Percentiles rank a stretch among this genome's conserved stretches.
phyloP scores from a whole-genome alignment of 1,140 invertebrate genomes.

The Zaprionus tsacasi region DNA sequence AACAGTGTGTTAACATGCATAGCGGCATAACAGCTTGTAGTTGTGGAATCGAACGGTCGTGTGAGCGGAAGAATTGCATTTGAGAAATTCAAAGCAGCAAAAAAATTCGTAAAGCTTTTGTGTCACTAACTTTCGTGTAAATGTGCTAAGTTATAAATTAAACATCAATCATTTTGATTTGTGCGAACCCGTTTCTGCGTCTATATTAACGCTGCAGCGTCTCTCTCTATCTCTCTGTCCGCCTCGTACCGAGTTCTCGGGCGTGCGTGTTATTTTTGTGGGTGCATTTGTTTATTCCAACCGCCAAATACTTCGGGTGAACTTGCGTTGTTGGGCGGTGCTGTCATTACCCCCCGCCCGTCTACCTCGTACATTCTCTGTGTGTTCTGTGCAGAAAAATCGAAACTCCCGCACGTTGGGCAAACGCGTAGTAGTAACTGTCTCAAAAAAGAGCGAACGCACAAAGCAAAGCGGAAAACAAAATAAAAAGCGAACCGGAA shows the following conservation, averaged over 20 bases:
- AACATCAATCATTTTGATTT: conserved; percentile 31
- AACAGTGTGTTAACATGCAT: conserved; percentile 17
- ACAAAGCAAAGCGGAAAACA: conserved; percentile 16
- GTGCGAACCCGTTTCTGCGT: conserved; percentile 7
- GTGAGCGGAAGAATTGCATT: conserved; percentile 29
- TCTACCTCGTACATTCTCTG: not conserved
- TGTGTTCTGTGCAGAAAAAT: conserved; percentile 57
- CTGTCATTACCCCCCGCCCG: conserved; percentile 41
- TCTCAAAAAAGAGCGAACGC: conserved; percentile 21
- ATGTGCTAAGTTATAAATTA: conserved; percentile 51
- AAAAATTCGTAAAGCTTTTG: conserved; percentile 23
- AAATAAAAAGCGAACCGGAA: conserved; percentile 16
- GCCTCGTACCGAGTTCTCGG: not conserved
- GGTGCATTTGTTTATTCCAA: conserved; percentile 60
- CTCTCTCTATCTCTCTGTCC: not conserved
- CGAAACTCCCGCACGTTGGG: conserved; percentile 64
- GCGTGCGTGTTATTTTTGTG: conserved; percentile 2
- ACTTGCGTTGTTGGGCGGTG: conserved; percentile 61
- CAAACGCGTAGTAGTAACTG: conserved; percentile 16
- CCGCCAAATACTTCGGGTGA: conserved; percentile 47
- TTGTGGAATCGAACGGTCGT: conserved; percentile 41
- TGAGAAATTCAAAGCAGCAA: conserved; percentile 18
- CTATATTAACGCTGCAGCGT: conserved; percentile 6
- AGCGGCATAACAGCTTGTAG: conserved; percentile 33
- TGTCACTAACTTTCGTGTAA: conserved; percentile 29